Conservation (phyloP, 2,113 vertebrate genomes). For the Lepus americanus region DNA sequence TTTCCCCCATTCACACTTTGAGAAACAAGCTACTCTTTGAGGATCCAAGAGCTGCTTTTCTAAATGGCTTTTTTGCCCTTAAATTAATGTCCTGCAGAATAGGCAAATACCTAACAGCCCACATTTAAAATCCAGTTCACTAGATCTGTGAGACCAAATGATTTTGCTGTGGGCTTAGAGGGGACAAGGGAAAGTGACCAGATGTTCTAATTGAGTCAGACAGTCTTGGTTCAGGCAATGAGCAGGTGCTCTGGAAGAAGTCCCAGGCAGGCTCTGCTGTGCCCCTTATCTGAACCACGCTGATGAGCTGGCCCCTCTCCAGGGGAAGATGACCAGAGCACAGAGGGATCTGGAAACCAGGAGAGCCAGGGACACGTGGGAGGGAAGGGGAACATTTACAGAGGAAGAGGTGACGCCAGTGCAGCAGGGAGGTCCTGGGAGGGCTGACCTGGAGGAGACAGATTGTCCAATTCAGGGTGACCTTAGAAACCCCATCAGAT, state of each 20-base stretch:
- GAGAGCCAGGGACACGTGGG: neutral
- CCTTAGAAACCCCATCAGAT: neutral
- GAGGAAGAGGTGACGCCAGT: neutral
- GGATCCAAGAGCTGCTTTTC: neutral
- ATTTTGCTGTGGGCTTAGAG: conserved; percentile 31
- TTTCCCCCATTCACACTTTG: neutral
- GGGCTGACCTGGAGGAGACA: neutral
- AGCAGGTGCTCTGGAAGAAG: conserved; percentile 78
- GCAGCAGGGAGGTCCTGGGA: neutral
- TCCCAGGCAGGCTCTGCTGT: conserved; percentile 72
- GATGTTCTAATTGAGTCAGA: conserved; percentile 76
- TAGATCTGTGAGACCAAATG: conserved; percentile 16
- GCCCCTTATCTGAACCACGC: conserved; percentile 79
- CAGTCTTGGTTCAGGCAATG: conserved; percentile 67
- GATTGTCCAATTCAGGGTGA: neutral
- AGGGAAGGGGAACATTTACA: neutral
- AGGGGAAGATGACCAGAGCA: conserved; percentile 62
- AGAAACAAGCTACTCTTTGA: conserved; percentile 7
- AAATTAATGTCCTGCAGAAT: conserved; percentile 31
- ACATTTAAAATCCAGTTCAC: conserved; percentile 20
- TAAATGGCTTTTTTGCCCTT: conserved; percentile 17
- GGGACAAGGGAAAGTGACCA: conserved; percentile 67
- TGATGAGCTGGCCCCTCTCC: conserved; percentile 79
- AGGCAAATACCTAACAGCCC: neutral
- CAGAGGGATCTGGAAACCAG: conserved; percentile 70